Conservation (phyloP, 2,888 invertebrate genomes). For the Zonitis immaculata region DNA sequence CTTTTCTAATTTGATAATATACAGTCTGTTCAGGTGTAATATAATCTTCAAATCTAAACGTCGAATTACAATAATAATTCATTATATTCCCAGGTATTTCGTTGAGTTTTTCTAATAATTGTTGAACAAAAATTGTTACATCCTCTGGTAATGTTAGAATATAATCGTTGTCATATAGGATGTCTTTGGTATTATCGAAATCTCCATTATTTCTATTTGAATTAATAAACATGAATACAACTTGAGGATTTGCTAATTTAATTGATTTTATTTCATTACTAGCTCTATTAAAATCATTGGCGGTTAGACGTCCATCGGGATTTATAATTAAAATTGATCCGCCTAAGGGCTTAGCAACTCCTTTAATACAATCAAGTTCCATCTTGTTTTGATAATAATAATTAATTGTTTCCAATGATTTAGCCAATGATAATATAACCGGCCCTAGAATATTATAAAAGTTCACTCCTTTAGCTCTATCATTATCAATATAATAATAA, state of each 20-base stretch:
- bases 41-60: constrained; percentile 57
- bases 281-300: constrained; percentile 48
- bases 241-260: constrained; percentile 52
- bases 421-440: constrained; percentile 51
- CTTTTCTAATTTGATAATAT: constrained; percentile 48
- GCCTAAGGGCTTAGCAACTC: constrained; percentile 47
- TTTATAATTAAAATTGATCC: constrained; percentile 53
- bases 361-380: constrained; percentile 41
- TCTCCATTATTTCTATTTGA: constrained; percentile 35
- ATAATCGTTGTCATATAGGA: constrained; percentile 51
- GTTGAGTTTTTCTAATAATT: constrained; percentile 36
- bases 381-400: constrained; percentile 51
- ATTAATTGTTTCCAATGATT: constrained; percentile 51
- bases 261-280: constrained; percentile 49
- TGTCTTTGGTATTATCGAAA: constrained; percentile 47
- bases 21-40: constrained; percentile 49
- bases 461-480: too few relatives aligned
- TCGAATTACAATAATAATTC: constrained; percentile 39
- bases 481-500: constrained; percentile 1
- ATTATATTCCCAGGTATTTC: constrained; percentile 39
- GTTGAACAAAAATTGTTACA: constrained; percentile 30
- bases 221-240: constrained; percentile 54
- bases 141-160: constrained; percentile 42
- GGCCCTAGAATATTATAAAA: constrained; percentile 56
- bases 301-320: constrained; percentile 41